Base-by-base conservation (phyloP, 2,113 vertebrate species). In the Melospiza melodia region DNA sequence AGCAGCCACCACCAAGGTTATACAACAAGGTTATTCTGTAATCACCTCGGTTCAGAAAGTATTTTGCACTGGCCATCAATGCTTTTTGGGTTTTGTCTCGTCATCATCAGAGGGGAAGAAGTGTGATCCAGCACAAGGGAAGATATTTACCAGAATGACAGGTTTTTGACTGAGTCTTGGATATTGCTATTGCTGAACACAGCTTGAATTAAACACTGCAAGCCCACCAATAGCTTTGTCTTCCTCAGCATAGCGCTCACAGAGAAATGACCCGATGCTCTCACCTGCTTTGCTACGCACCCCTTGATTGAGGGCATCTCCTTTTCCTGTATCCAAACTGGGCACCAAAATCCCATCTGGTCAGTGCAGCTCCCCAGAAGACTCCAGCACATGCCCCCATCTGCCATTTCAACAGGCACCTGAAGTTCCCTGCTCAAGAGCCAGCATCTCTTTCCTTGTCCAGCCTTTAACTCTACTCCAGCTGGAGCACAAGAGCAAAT, bases 211-310 rank as follows among this genome's bases (percentile, higher is more conserved):
- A 33, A 76, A 58, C 4, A 16, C 1, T 0, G 35, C 25, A 52
- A 80, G 49, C 15, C 49, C 67, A 73, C 4, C 2, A 68, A 22
- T 0, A 73, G 54, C 23, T 55, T 83, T 2, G 1, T 51, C 57
- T 71, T 88, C 31, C n/a, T 73, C 73, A 91, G 21, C 49, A 61
- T 0, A 0, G 49, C 0, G 0, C 35, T 37, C 8, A 2, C 33
- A 76, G 11, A 82, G 69, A 62, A 82, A 67, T 48, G 21, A 68
- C 55, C 10, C 0, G 0, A 31, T 0, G 3, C 18, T 59, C 25
- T 80, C 76, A 28, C 19, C 10, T 3, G 0, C 48, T 43, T 33
- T 63, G 57, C 62, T 18, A 24, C 1, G 0, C 6, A 2, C 1
- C 0, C 63, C 30, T 22, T 14, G n/a, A 78, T 1, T 0, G 7